Conservation (phyloP, 1,140 invertebrate species). For the Schlechtendalia chinensis region DNA sequence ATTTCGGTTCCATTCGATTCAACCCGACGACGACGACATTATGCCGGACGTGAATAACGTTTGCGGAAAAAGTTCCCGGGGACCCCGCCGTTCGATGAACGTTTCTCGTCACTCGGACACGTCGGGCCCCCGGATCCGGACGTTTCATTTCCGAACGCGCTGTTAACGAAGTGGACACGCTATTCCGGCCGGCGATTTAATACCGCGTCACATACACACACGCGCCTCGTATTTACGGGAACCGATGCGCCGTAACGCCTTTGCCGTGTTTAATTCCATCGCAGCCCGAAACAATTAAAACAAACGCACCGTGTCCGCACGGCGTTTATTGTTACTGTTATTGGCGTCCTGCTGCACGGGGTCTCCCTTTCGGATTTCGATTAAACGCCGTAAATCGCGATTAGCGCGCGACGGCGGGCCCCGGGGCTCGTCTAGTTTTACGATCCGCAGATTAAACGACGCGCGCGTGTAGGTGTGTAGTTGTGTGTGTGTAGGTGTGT, state of each 20-base stretch:
- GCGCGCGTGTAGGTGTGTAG: background rate
- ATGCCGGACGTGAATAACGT: too few species aligned
- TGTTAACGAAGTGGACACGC: too few species aligned
- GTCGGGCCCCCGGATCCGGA: too few species aligned
- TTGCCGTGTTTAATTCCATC: slow-evolving; percentile 30
- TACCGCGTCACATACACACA: too few species aligned
- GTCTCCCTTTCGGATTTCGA: slow-evolving; percentile 37
- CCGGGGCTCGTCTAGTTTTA: slow-evolving; percentile 41
- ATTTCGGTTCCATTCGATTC: too few species aligned
- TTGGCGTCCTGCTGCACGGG: background rate
- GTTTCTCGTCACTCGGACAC: too few species aligned
- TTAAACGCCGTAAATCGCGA: slow-evolving; percentile 45
- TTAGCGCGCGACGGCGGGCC: slow-evolving; percentile 19
- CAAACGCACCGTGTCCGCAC: slow-evolving; percentile 39
- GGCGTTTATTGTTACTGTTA: slow-evolving; percentile 46
- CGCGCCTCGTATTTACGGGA: too few species aligned
- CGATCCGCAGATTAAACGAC: slow-evolving; percentile 41
- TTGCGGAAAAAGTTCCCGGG: too few species aligned
- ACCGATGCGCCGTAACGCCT: slow-evolving; percentile 6
- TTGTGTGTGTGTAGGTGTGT: background rate
- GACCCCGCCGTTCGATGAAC: too few species aligned
- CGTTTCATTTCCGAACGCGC: too few species aligned
- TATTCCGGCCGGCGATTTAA: too few species aligned
- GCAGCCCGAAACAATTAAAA: slow-evolving; percentile 43
- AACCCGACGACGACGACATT: too few species aligned